Conservation (phyloP, 2,113 vertebrate species). For the Riparia riparia region DNA sequence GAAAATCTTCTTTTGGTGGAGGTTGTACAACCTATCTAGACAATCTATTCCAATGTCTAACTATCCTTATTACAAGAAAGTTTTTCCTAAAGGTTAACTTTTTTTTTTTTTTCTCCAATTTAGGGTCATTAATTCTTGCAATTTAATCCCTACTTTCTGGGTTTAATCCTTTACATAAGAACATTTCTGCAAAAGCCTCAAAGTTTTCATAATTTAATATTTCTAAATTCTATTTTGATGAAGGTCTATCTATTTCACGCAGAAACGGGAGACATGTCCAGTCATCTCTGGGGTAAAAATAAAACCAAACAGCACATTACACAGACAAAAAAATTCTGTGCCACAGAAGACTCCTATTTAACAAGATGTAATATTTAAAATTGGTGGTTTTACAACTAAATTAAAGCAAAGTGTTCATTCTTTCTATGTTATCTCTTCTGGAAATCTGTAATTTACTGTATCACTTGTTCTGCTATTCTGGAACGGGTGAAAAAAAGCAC, state of each 20-base stretch:
- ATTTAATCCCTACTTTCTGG: constrained; percentile 5
- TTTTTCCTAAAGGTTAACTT: constrained; percentile 25
- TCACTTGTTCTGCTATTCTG: background rate
- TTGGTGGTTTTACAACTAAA: background rate
- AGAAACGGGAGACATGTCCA: background rate
- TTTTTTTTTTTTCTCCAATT: background rate
- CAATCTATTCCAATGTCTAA: constrained; percentile 13
- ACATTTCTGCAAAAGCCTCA: background rate
- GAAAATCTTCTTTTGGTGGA: background rate
- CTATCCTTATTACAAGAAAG: background rate
- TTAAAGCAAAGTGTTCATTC: background rate
- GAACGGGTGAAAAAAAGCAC: background rate
- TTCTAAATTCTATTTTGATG: background rate
- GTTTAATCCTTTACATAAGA: background rate
- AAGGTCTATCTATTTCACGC: background rate
- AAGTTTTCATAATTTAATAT: constrained; percentile 10
- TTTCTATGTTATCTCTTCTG: background rate
- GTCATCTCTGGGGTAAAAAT: background rate
- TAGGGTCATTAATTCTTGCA: constrained; percentile 18
- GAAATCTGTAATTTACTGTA: background rate
- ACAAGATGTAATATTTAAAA: background rate
- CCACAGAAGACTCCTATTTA: background rate
- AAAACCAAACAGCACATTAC: background rate
- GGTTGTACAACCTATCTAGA: background rate
- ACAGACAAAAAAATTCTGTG: background rate